Evolutionary conservation across 2,888 invertebrate species (phyloP).

Genomic region (Drosophila setosimentum): DNA sequence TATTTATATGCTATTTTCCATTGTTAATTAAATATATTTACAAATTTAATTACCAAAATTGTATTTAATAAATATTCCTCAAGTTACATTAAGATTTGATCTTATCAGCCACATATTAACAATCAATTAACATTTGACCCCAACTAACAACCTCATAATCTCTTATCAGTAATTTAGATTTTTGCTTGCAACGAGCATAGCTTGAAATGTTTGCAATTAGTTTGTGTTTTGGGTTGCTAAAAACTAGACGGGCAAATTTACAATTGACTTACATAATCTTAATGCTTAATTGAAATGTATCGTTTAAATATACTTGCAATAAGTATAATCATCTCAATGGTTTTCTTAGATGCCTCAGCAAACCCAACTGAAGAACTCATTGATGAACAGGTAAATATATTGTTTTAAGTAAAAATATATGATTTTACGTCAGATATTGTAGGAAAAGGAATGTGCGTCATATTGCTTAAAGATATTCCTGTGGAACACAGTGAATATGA

Average conservation of each 20-base stretch:
- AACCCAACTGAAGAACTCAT: neutral
- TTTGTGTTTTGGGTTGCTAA: slow-evolving; percentile 6
- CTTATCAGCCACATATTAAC: neutral
- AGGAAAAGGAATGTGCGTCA: slow-evolving; percentile 24
- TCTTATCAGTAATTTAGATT: slow-evolving; percentile 40
- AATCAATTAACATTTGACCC: slow-evolving; percentile 40
- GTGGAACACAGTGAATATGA: slow-evolving; percentile 15
- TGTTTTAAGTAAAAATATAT: neutral
- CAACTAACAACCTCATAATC: neutral
- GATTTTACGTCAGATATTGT: neutral
- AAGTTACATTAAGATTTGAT: neutral
- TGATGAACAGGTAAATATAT: slow-evolving; percentile 3
- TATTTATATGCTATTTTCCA: neutral
- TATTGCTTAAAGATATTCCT: slow-evolving; percentile 37
- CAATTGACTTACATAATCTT: neutral
- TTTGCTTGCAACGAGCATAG: slow-evolving; percentile 18
- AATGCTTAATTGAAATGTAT: slow-evolving; percentile 10
- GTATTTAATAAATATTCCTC: neutral
- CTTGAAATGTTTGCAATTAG: slow-evolving; percentile 11
- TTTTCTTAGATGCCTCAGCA: neutral
- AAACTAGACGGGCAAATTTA: neutral
- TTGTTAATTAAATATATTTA: neutral
- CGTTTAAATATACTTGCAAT: neutral
- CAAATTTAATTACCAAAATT: neutral
- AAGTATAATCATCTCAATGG: neutral